Evolutionary conservation across 1,140 invertebrate species (phyloP).

Genomic region (Eriosoma lanigerum): DNA sequence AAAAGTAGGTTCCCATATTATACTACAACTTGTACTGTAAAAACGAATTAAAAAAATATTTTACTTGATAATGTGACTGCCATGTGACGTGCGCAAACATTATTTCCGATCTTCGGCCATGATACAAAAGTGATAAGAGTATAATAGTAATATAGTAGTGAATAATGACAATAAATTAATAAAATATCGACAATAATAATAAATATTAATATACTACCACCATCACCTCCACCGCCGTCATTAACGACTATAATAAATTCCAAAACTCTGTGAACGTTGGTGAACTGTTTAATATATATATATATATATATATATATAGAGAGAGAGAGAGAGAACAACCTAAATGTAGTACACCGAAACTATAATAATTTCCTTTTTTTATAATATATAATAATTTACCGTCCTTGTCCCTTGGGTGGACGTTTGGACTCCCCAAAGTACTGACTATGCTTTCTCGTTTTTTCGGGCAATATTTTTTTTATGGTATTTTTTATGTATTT

Average conservation of each 20-base stretch:
- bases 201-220: neutral
- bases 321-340: no score
- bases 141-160: neutral
- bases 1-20: no score
- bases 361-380: neutral
- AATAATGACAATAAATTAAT: neutral
- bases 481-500: neutral
- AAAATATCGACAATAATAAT: no score
- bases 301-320: no score
- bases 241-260: conserved; percentile 17
- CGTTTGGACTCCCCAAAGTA: neutral
- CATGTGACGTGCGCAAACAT: no score
- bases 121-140: neutral
- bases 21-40: no score
- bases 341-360: neutral
- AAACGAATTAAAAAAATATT: no score
- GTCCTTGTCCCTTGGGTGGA: no score
- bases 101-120: neutral
- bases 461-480: neutral
- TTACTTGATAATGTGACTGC: no score
- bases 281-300: neutral
- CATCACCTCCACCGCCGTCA: neutral
- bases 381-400: no score
- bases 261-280: neutral
- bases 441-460: no score